Evolutionary conservation across 2,113 vertebrate genomes (phyloP), one percentile per base, ranked within the genome.

Genomic region (Ursus arctos): DNA sequence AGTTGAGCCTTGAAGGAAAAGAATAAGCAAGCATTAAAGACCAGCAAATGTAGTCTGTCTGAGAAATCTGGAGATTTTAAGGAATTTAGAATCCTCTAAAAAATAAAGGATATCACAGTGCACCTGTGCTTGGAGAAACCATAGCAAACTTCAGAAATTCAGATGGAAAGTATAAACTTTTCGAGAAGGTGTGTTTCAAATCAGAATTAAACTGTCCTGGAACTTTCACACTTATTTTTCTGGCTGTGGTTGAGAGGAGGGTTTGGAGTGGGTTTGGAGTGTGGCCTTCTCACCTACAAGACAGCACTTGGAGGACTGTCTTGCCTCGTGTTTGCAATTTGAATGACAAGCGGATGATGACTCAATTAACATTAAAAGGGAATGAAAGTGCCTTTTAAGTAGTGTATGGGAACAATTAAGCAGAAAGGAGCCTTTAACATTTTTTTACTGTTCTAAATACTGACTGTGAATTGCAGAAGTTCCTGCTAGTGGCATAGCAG

Each of bases 391-490:
- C 2, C 8, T 77, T 96, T 72, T 79, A 76, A 83, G 55, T 22
- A 61, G 26, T 47, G 11, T 26, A n/a, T 77, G 33, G 16, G 18
- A 81, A 97, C 87, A 79, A 83, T 71, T 87, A 95, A 95, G 18
- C 83, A 11, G 22, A 76, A 96, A 86, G 28, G 12, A 79, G n/a
- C 3, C 61, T 95, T 96, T 85, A n/a, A n/a, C 15, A 26, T 40
- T 55, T 81, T 82, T 67, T 79, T 57, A 59, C 51, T 94, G 4
- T 4, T 90, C 31, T 86, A 63, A 92, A 76, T 95, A 95, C 12
- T 18, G 7, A 95, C 12, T 22, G 7, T 21, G 93, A 96, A 96
- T 95, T 97, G 67, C 63, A 74, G 81, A 95, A n/a, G 53, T 88
- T 72, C 49, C 36, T 22, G 4, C 74, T 76, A 59, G 10, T 63